phyloP scores from a whole-genome alignment of 2,113 vertebrate species.

The Dasyornis broadbenti region DNA sequence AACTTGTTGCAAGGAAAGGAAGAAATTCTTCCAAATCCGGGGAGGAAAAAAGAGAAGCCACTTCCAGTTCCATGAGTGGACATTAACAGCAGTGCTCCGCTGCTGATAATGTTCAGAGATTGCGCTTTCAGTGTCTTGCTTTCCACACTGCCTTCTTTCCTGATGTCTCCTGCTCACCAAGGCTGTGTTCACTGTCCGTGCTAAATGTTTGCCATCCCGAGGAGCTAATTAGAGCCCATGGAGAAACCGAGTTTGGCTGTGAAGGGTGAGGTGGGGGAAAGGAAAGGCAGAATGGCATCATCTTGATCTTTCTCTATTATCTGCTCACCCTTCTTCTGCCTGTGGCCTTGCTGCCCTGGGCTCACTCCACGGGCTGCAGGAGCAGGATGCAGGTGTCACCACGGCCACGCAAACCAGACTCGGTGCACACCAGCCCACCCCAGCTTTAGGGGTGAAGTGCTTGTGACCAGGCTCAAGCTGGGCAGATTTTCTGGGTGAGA shows the following conservation, averaged over 20 bases:
- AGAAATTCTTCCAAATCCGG: not conserved
- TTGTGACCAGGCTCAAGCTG: accelerated
- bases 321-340: not conserved
- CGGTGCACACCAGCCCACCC: not conserved
- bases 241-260: not conserved
- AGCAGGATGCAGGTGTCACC: not conserved
- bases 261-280: not conserved
- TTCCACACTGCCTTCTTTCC: not conserved
- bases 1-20: not conserved
- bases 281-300: not conserved
- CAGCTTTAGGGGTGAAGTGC: not conserved
- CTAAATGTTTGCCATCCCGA: not conserved
- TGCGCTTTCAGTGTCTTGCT: not conserved
- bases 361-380: not conserved
- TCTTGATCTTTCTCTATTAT: not conserved
- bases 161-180: not conserved
- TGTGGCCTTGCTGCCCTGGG: accelerated
- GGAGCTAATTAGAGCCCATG: not conserved
- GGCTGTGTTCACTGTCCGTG: not conserved
- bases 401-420: not conserved
- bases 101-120: not conserved
- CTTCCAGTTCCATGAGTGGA: not conserved
- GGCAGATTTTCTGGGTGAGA: not conserved
- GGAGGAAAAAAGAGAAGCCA: not conserved
- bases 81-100: not conserved